Evolutionary conservation across 1,140 invertebrate genomes (phyloP), one percentile per base, ranked within the genome.

Genomic region (Onthophagus taurus): DNA sequence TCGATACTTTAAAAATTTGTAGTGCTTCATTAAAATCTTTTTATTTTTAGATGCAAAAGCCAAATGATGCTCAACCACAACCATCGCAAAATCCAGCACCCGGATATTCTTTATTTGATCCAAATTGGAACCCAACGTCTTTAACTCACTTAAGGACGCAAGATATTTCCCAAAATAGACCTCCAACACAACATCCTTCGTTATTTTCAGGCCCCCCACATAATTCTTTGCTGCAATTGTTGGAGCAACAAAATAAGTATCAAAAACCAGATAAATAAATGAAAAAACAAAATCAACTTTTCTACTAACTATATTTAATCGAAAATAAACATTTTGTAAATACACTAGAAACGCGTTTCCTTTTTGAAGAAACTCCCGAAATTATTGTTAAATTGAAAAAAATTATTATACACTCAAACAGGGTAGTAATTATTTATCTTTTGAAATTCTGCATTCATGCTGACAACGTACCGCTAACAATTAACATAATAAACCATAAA

Each of bases 171-270:
- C 23, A 6, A 26, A 6, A 26, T 7, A 26, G 6, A 26, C n/a
- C 23, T 26, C 2, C 21, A 11, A 29, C 8, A 1, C 63, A 58
- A 26, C 70, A 72, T 18, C 75, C 88, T 72, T 84, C 83, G 2
- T 64, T 89, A 9, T 89, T 85, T 81, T 80, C 81, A 19, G 80
- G 79, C 1, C 76, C 80, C 2, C 81, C 78, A 5, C 81, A 79
- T 11, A 85, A 83, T 11, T 84, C 85, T 0, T 65, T 89, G 18
- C 84, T 88, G 58, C 72, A 83, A 44, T 73, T 89, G 4, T 62
- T 89, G 30, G 85, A 89, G 57, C 82, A 85, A 54, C 85, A 89
- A 64, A 83, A 82, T 54, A 78, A 80, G 34, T 56, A 49, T 17
- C 57, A 61, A 47, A 56, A 52, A 12, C 38, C 2, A 16, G 38